These are phyloP conservation scores for Tortrix viridana DNA, from an alignment of 2,888 invertebrate genomes.

Conservation along the genomic window DNA sequence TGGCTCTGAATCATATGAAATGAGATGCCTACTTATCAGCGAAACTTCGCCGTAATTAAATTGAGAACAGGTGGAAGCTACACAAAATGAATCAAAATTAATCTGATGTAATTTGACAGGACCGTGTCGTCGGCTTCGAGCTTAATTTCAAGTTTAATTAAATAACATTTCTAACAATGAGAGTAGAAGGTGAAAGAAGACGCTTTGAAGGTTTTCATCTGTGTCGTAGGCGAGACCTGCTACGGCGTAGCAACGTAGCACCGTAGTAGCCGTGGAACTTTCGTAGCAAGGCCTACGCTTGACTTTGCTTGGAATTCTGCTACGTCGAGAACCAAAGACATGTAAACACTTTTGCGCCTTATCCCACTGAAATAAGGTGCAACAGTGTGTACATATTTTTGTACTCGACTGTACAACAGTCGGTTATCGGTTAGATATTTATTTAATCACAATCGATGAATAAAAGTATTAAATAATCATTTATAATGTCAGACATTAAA, in stretches of 20 bases:
- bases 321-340: too few relatives aligned
- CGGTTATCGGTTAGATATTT: too few relatives aligned
- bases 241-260: slow-evolving; percentile 12
- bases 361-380: too few relatives aligned
- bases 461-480: too few relatives aligned
- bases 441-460: too few relatives aligned
- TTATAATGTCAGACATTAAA: too few relatives aligned
- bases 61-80: slow-evolving; percentile 76
- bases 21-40: slow-evolving; percentile 74
- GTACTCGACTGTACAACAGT: too few relatives aligned
- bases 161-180: slow-evolving; percentile 59
- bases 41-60: slow-evolving; percentile 73
- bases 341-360: too few relatives aligned
- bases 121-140: slow-evolving; percentile 60
- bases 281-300: neutral
- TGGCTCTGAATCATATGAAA: slow-evolving; percentile 66
- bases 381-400: too few relatives aligned
- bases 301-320: too few relatives aligned
- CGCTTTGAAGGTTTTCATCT: neutral
- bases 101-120: slow-evolving; percentile 72
- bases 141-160: slow-evolving; percentile 69
- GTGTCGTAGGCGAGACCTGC: neutral
- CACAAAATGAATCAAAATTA: slow-evolving; percentile 79
- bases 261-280: slow-evolving; percentile 1
- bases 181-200: slow-evolving; percentile 45